phyloP scores from a whole-genome alignment of 2,113 vertebrate genomes.

The Neotoma lepida region DNA sequence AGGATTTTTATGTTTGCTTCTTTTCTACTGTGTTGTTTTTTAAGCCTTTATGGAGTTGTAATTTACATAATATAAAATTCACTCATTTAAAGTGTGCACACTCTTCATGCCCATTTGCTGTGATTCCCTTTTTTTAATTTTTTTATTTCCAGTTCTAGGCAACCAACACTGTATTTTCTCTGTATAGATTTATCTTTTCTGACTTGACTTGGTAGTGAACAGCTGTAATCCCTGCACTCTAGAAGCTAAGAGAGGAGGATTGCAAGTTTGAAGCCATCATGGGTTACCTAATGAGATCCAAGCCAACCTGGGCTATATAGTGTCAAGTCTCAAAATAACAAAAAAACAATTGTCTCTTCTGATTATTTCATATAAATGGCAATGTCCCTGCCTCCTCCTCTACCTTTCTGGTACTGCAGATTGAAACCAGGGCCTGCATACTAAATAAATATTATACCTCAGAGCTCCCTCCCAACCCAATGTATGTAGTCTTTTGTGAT shows the following conservation, averaged over 20 bases:
- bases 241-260: background rate
- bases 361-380: background rate
- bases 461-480: background rate
- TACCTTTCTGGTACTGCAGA: background rate
- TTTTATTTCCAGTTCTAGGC: background rate
- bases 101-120: background rate
- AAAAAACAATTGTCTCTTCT: background rate
- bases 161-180: background rate
- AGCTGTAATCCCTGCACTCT: background rate
- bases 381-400: background rate
- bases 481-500: background rate
- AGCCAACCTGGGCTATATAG: background rate
- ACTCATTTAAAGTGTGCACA: background rate
- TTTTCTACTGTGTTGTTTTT: background rate
- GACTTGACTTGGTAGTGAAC: background rate
- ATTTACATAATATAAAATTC: background rate
- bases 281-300: background rate
- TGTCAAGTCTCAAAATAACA: background rate
- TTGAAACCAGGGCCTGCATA: background rate
- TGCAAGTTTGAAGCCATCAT: background rate
- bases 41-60: background rate
- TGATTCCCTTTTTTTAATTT: background rate
- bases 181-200: slow-evolving; percentile 12
- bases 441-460: background rate
- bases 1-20: background rate